These are phyloP conservation scores for Albula goreensis DNA, from an alignment of 2,113 vertebrate species.

Conservation along the genomic window DNA sequence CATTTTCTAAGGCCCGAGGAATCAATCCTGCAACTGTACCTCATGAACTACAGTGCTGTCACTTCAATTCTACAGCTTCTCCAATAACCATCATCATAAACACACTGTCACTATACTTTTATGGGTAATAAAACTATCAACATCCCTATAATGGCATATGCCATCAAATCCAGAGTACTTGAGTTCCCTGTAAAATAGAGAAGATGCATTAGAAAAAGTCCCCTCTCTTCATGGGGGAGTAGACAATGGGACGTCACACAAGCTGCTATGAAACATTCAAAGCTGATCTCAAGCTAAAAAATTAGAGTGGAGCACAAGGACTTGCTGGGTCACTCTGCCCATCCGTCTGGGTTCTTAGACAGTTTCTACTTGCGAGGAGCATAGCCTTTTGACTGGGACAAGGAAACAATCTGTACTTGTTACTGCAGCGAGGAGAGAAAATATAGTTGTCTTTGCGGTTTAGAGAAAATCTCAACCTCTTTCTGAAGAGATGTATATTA, in stretches of 20 bases:
- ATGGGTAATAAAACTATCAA: background rate
- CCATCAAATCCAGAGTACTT: background rate
- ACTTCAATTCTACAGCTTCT: background rate
- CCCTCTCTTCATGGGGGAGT: background rate
- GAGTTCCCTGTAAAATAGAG: background rate
- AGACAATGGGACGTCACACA: background rate
- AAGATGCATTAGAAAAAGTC: background rate
- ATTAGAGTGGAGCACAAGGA: background rate
- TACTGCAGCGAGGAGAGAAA: background rate
- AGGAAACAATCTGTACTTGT: background rate
- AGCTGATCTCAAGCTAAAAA: background rate
- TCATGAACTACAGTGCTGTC: background rate
- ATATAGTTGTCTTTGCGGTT: background rate
- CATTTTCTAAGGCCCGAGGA: background rate
- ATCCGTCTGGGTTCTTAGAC: background rate
- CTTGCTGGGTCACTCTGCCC: background rate
- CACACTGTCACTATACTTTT: background rate
- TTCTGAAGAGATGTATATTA: background rate
- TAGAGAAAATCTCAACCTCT: background rate
- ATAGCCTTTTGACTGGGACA: background rate
- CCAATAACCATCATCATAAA: background rate
- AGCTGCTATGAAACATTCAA: background rate
- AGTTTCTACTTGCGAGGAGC: background rate
- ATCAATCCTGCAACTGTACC: background rate
- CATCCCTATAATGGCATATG: background rate